Evolutionary conservation across 2,888 invertebrate genomes (phyloP).

Genomic region (Aproaerema taeniolella): DNA sequence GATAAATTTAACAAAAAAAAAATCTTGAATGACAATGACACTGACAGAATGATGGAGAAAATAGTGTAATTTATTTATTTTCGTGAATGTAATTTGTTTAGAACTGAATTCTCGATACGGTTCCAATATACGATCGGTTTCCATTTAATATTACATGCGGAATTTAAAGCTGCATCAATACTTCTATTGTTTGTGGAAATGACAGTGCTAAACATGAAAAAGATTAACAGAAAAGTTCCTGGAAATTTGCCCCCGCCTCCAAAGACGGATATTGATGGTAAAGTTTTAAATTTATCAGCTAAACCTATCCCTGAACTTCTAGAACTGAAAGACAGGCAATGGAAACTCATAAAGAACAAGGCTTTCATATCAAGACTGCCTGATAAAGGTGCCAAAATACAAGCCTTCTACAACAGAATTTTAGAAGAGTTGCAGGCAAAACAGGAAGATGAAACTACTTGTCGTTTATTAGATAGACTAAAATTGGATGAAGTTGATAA

Average conservation of each 20-base stretch:
- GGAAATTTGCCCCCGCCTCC: slow-evolving; percentile 58
- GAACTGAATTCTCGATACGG: too few species aligned
- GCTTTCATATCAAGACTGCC: slow-evolving; percentile 70
- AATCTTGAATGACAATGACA: too few species aligned
- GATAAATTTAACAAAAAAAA: too few species aligned
- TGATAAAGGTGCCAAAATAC: slow-evolving; percentile 79
- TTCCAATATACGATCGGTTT: too few species aligned
- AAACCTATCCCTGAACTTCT: slow-evolving; percentile 65
- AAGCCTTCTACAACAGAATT: slow-evolving; percentile 63
- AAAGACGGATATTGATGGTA: slow-evolving; percentile 73
- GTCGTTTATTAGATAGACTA: slow-evolving; percentile 65
- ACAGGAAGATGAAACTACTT: slow-evolving; percentile 69
- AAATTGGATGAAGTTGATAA: slow-evolving; percentile 62
- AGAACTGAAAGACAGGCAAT: slow-evolving; percentile 75
- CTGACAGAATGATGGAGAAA: too few species aligned
- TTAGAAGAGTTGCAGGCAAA: slow-evolving; percentile 60
- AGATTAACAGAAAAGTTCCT: slow-evolving; percentile 61
- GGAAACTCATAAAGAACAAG: slow-evolving; percentile 73
- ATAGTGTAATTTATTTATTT: too few species aligned
- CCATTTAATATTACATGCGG: too few species aligned
- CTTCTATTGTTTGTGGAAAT: slow-evolving; percentile 16
- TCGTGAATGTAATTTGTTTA: too few species aligned
- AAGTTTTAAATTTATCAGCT: slow-evolving; percentile 63
- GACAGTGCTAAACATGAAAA: slow-evolving; percentile 39
- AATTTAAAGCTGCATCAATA: too few species aligned